Conservation (phyloP, 2,888 invertebrate species). For the Oxyscelio sp. region DNA sequence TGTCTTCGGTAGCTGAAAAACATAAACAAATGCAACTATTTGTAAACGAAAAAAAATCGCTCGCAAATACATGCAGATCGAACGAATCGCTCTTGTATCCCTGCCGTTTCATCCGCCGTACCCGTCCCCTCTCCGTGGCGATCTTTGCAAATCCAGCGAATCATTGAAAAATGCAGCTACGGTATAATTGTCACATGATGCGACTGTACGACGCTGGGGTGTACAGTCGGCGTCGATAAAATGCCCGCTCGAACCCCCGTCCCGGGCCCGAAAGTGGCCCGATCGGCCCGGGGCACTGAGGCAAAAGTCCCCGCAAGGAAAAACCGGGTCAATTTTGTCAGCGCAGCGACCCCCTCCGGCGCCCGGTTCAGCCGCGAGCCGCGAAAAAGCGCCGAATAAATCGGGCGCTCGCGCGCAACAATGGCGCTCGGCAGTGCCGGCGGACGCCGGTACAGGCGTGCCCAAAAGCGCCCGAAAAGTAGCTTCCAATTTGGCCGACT, state of each 20-base stretch:
- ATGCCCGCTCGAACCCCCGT: too few species aligned
- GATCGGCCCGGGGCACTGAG: slow-evolving; percentile 80
- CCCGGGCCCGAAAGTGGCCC: too few species aligned
- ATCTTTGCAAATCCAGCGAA: slow-evolving; percentile 25
- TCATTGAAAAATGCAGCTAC: slow-evolving; percentile 29
- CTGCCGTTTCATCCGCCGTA: too few species aligned
- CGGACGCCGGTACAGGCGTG: slow-evolving; percentile 84
- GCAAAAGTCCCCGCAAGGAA: slow-evolving; percentile 83
- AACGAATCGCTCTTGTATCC: too few species aligned
- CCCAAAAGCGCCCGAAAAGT: slow-evolving; percentile 34
- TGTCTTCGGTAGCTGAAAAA: too few species aligned
- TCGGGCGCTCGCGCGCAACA: not conserved
- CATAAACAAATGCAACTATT: too few species aligned
- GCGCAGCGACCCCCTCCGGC: slow-evolving; percentile 74
- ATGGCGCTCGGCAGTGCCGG: slow-evolving; percentile 81
- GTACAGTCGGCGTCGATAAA: slow-evolving; percentile 78
- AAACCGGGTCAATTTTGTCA: slow-evolving; percentile 85
- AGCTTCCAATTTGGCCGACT: slow-evolving; percentile 21
- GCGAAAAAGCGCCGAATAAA: not conserved
- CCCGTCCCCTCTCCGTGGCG: not conserved
- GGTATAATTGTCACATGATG: slow-evolving; percentile 73
- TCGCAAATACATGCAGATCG: too few species aligned
- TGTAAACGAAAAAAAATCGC: too few species aligned
- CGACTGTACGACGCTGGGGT: slow-evolving; percentile 76
- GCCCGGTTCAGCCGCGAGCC: slow-evolving; percentile 11